Base-by-base conservation (phyloP, 2,888 invertebrate genomes). In the Agrilus mali region DNA sequence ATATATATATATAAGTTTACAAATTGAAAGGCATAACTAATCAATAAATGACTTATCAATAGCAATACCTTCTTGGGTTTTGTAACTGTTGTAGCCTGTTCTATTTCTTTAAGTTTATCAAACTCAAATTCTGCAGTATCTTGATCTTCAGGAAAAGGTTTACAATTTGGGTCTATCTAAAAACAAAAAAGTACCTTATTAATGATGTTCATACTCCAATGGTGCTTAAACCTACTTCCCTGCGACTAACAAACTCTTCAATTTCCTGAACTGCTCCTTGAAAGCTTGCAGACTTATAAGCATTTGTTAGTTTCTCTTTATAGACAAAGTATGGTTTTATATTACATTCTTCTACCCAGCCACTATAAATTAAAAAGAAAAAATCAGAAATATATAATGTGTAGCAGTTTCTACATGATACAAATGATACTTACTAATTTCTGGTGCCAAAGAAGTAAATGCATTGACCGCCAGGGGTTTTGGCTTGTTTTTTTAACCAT, bases 381-480 rank as follows among this genome's bases (percentile, higher is more conserved):
- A 42, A 33, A 5, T 32, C 17, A 17, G 4, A 27, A 10, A 3
- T 27, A 10, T 27, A 10, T 27, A 27, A 27, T 27, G 20, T n/a
- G 20, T 35, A n/a, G 42, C 41, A n/a, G n/a, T n/a, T n/a, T n/a
- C n/a, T n/a, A 31, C 35, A 10, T 43, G 22, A 44, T 48, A 12
- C 2, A 15, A n/a, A 20, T n/a, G 14, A 16, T 60, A 83, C 93
- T 89, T 75, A 93, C 93, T 87, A 92, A 66, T 94, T 92, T 58
- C 89, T 85, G n/a, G 87, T 81, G 44, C 94, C 94, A 68, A 90
- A 94, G 72, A 94, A 95, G 69, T 82, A 93, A 52, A 95, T 86
- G 70, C 90, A 93, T 60, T 85, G 84, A 39, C 78, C 64, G 47
- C 79, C 77, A 8, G 85, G 82, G 63, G 86, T 88, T 57, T 80